Conservation (phyloP, 2,797 vertebrate species). For the Malacoctenus gilli region DNA sequence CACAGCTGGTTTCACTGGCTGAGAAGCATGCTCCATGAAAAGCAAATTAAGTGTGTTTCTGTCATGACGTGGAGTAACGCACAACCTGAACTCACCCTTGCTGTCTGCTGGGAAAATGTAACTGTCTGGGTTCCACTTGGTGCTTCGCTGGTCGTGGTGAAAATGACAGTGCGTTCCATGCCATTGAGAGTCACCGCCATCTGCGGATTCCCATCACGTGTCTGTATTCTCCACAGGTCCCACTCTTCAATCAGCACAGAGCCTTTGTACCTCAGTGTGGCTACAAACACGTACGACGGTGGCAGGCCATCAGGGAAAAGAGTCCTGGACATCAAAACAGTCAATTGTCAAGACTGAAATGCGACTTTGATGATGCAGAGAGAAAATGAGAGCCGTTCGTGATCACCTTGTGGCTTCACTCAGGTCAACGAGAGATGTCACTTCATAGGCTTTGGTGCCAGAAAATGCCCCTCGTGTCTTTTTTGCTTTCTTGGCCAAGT, state of each 20-base stretch:
- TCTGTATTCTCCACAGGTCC: constrained; percentile 96
- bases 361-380: not conserved
- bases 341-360: constrained; percentile 7
- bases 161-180: constrained; percentile 84
- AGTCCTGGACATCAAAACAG: constrained; percentile 71
- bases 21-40: not conserved
- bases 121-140: constrained; percentile 87
- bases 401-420: constrained; percentile 90
- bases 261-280: constrained; percentile 93
- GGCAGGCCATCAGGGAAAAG: constrained; percentile 97
- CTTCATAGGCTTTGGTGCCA: constrained; percentile 90
- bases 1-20: not conserved
- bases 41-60: not conserved
- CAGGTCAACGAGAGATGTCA: constrained; percentile 88
- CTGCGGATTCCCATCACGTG: constrained; percentile 87
- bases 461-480: constrained; percentile 88
- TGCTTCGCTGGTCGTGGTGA: constrained; percentile 89
- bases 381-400: not conserved
- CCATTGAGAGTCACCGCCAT: constrained; percentile 94
- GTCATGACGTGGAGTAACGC: no score
- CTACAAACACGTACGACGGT: constrained; percentile 96
- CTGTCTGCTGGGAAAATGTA: constrained; percentile 81
- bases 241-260: constrained; percentile 87
- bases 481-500: constrained; percentile 92
- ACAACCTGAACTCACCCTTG: constrained; percentile 80